A percentile compares a stretch with the other conserved stretches of the same genome.
Evolutionary conservation across 2,797 vertebrate genomes (phyloP).

Genomic region (Acridotheres tristis): DNA sequence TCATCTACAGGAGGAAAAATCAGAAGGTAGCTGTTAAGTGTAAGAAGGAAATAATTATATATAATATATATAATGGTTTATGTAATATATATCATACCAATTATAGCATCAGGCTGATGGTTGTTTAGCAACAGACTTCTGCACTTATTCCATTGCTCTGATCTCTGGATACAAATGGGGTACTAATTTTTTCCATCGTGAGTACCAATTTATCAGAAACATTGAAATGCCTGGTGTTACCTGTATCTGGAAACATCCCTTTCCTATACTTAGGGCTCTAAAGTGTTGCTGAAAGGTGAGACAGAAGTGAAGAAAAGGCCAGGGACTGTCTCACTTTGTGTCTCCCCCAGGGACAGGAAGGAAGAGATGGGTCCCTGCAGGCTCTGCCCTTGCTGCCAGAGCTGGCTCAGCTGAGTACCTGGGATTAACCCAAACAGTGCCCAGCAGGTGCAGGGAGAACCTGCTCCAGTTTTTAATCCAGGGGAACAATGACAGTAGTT

Average conservation of each 20-base stretch:
- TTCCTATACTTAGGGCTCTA: neutral
- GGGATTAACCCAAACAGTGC: neutral
- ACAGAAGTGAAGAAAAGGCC: neutral
- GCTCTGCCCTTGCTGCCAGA: neutral
- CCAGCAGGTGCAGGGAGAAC: neutral
- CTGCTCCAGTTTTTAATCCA: neutral
- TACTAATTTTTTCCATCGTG: neutral
- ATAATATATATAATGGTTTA: neutral
- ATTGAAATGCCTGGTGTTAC: neutral
- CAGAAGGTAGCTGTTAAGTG: neutral
- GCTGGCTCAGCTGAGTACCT: neutral
- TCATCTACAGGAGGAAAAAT: neutral
- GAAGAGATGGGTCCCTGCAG: neutral
- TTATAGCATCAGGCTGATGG: neutral
- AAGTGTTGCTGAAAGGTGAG: neutral
- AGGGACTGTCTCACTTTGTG: neutral
- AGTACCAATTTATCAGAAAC: neutral
- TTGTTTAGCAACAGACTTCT: neutral
- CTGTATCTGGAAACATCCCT: neutral
- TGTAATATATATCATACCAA: neutral
- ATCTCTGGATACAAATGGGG: neutral
- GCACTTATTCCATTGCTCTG: neutral
- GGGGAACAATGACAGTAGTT: neutral
- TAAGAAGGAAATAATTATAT: neutral
- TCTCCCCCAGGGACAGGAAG: fast-evolving